Percentiles rank a stretch among this genome's conserved stretches.
Evolutionary conservation across 1,140 invertebrate species (phyloP).

Genomic region (Trichonephila clavata): DNA sequence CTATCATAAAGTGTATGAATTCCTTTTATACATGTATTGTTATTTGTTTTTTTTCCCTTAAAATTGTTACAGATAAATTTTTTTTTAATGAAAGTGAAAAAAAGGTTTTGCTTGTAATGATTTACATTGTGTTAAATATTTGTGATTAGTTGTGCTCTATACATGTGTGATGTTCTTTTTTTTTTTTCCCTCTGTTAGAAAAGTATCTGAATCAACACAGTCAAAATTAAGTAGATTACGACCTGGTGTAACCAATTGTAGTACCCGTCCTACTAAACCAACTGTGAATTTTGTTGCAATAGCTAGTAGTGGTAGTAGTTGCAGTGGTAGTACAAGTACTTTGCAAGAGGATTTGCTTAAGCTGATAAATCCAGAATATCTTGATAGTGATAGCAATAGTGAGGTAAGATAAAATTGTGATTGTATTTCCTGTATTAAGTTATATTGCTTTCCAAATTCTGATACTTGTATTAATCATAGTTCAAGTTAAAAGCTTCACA

Average conservation of each 20-base stretch:
- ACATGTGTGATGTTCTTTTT: background rate
- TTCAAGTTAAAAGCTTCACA: too few relatives aligned
- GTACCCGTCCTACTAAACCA: slow-evolving; percentile 56
- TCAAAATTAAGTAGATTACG: slow-evolving; percentile 71
- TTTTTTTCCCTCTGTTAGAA: slow-evolving; percentile 17
- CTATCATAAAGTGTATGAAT: too few relatives aligned
- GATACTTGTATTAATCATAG: too few relatives aligned
- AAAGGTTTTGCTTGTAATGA: too few relatives aligned
- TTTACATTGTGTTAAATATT: too few relatives aligned
- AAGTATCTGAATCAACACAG: slow-evolving; percentile 57
- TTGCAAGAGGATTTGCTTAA: slow-evolving; percentile 94
- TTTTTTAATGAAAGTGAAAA: too few relatives aligned
- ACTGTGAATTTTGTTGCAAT: slow-evolving; percentile 71
- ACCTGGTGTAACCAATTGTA: slow-evolving; percentile 67
- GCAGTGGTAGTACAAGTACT: slow-evolving; percentile 83
- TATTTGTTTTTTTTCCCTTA: too few relatives aligned
- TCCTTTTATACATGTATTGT: too few relatives aligned
- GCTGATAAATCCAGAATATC: slow-evolving; percentile 90
- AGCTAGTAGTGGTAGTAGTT: slow-evolving; percentile 82
- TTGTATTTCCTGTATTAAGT: too few relatives aligned
- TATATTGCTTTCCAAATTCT: too few relatives aligned
- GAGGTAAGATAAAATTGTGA: slow-evolving; percentile 44
- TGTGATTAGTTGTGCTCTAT: too few relatives aligned
- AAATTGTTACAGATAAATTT: too few relatives aligned
- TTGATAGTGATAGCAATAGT: slow-evolving; percentile 76